Conservation (phyloP, 1,140 invertebrate genomes). For the Oncopeltus fasciatus region DNA sequence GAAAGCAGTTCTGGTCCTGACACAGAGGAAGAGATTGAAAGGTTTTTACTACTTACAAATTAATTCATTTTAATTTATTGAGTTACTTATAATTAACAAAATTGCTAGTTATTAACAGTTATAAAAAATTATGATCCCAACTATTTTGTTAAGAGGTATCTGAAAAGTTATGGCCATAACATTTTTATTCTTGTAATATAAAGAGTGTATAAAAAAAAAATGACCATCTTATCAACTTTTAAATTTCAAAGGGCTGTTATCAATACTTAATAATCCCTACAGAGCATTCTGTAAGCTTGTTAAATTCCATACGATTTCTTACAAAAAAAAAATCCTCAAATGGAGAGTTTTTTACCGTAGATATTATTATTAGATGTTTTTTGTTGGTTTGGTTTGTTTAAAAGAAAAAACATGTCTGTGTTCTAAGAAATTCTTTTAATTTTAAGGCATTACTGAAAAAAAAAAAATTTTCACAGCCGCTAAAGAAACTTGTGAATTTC, state of each 20-base stretch:
- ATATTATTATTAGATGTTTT: too few relatives aligned
- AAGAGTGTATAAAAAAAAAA: background rate
- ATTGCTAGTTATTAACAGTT: background rate
- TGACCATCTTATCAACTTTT: background rate
- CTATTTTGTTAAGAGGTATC: background rate
- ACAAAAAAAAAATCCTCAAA: too few relatives aligned
- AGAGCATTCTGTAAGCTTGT: too few relatives aligned
- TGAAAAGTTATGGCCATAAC: background rate
- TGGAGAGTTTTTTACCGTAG: too few relatives aligned
- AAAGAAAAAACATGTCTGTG: too few relatives aligned
- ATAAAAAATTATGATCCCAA: background rate
- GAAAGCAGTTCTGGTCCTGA: conserved; percentile 27
- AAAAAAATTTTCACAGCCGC: too few relatives aligned
- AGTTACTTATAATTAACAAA: background rate
- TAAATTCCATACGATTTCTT: too few relatives aligned
- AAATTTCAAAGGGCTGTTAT: background rate
- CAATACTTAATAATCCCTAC: too few relatives aligned
- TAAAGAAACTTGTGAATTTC: too few relatives aligned
- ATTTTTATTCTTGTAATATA: background rate
- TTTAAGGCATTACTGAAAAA: too few relatives aligned
- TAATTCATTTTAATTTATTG: background rate
- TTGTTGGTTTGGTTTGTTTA: too few relatives aligned
- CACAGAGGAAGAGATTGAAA: conserved; percentile 40
- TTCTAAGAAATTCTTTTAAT: too few relatives aligned
- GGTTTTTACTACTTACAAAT: background rate